Conservation (phyloP, 2,113 vertebrate genomes). For the Bothrops jararaca region DNA sequence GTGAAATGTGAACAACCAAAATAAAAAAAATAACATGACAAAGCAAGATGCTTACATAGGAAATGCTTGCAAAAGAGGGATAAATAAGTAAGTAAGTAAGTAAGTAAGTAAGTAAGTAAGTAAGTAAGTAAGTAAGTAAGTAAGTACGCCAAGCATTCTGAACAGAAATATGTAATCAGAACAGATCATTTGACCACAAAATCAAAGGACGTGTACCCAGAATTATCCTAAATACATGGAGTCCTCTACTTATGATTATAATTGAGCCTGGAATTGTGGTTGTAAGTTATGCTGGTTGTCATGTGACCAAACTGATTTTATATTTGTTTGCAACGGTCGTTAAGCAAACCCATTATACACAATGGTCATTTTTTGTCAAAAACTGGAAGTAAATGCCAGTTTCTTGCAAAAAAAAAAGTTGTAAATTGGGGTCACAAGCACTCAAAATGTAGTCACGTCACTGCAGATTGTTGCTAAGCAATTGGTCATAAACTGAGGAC, state of each 20-base stretch:
- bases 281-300: background rate
- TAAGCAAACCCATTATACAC: background rate
- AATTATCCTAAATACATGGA: background rate
- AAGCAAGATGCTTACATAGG: background rate
- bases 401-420: background rate
- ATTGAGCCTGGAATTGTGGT: background rate
- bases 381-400: background rate
- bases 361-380: background rate
- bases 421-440: background rate
- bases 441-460: background rate
- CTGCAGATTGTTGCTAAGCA: background rate
- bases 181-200: background rate
- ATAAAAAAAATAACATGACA: background rate
- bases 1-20: background rate
- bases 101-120: too few relatives aligned
- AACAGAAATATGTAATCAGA: background rate
- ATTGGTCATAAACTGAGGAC: background rate
- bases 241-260: background rate
- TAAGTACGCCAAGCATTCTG: background rate
- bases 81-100: too few relatives aligned
- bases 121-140: too few relatives aligned
- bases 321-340: rapidly evolving
- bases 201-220: background rate
- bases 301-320: background rate
- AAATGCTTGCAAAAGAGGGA: background rate